phyloP scores from a whole-genome alignment of 2,888 invertebrate genomes.

The Oscheius sp. region DNA sequence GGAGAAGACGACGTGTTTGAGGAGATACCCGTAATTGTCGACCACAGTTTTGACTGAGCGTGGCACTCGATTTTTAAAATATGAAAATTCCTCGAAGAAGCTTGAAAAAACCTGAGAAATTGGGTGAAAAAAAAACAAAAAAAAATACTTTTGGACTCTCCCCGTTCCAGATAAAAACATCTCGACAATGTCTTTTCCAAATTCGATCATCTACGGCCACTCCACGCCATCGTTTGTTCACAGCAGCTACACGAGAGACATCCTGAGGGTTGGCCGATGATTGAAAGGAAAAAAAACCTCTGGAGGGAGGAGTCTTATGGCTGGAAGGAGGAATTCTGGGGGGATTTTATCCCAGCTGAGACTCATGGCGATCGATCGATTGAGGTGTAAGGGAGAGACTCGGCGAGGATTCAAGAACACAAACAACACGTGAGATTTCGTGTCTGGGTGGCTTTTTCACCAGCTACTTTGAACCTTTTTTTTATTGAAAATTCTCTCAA shows the following conservation, averaged over 20 bases:
- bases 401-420: conserved; percentile 5
- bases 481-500: too few relatives aligned
- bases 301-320: background rate
- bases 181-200: conserved; percentile 4
- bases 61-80: conserved; percentile 21
- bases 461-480: too few relatives aligned
- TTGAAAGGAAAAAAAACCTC: background rate
- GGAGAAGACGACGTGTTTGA: conserved; percentile 10
- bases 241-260: conserved; percentile 1
- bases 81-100: conserved; percentile 17
- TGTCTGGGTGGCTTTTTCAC: too few relatives aligned
- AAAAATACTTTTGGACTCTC: conserved; percentile 6
- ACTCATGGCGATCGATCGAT: conserved; percentile 8
- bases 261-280: background rate
- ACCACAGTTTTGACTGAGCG: background rate
- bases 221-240: conserved; percentile 3
- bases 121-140: background rate
- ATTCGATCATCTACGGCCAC: background rate
- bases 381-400: conserved; percentile 5
- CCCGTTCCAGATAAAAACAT: background rate
- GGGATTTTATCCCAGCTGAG: conserved; percentile 17
- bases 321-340: conserved; percentile 6
- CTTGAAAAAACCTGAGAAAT: background rate
- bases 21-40: conserved; percentile 11
- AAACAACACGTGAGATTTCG: conserved; percentile 15